A percentile compares a stretch with the other conserved stretches of the same genome.
Evolutionary conservation across 2,113 vertebrate species (phyloP).

Genomic region (Pheucticus melanocephalus): DNA sequence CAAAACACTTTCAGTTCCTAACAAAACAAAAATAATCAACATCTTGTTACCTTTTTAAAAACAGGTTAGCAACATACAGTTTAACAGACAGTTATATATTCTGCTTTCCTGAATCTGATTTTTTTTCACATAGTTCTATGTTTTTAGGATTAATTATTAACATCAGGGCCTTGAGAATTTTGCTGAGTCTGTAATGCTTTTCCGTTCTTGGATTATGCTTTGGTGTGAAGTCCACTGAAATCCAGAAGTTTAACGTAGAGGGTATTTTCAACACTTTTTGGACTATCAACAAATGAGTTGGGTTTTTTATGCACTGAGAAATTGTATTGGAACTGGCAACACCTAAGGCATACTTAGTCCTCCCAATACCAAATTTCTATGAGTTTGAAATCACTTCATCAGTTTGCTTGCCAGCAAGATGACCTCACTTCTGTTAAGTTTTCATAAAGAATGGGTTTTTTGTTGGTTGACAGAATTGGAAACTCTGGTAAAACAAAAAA

Average conservation of each 20-base stretch:
- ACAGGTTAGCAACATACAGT: accelerated
- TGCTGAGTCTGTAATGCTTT: not conserved
- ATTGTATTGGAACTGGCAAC: not conserved
- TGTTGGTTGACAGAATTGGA: not conserved
- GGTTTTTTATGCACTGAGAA: not conserved
- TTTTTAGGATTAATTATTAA: conserved; percentile 31
- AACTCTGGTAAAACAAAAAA: not conserved
- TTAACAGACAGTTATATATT: not conserved
- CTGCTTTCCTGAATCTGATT: not conserved
- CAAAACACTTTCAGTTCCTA: not conserved
- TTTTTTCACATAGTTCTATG: not conserved
- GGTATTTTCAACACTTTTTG: not conserved
- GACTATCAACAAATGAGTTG: not conserved
- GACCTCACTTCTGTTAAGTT: not conserved
- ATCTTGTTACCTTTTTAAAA: not conserved
- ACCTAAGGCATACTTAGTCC: not conserved
- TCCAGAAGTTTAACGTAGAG: not conserved
- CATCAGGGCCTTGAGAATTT: not conserved
- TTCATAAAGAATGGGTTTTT: not conserved
- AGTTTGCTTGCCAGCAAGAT: not conserved
- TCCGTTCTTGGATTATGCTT: not conserved
- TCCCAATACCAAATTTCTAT: not conserved
- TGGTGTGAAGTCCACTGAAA: not conserved
- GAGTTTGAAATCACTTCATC: not conserved
- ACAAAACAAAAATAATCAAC: not conserved